Evolutionary conservation across 2,888 invertebrate genomes (phyloP).

Genomic region (Chymomyza fuscimana): DNA sequence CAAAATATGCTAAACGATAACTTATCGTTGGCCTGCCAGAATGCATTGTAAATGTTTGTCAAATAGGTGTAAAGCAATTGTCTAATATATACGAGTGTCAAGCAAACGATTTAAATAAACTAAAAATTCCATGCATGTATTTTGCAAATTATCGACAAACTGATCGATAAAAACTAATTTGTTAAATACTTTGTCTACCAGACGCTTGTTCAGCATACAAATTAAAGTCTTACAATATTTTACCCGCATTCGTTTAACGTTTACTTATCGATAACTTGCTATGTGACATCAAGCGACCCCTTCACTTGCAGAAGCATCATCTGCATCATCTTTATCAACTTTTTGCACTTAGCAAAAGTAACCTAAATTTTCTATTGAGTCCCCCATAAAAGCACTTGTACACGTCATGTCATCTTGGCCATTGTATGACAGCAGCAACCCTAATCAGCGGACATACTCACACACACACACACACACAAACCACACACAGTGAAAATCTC

Average conservation of each 20-base stretch:
- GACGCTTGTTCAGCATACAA: too few relatives aligned
- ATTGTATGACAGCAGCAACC: slow-evolving; percentile 62
- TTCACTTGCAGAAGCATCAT: not conserved
- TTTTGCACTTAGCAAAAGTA: slow-evolving; percentile 24
- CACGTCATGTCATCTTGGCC: slow-evolving; percentile 66
- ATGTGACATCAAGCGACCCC: not conserved
- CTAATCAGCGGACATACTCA: slow-evolving; percentile 62
- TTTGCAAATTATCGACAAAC: too few relatives aligned
- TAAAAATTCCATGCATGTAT: too few relatives aligned
- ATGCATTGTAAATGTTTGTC: too few relatives aligned
- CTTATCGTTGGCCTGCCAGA: not conserved
- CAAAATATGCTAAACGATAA: not conserved
- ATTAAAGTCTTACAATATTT: not conserved
- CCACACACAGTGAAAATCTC: too few relatives aligned
- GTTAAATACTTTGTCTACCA: too few relatives aligned
- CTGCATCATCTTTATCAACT: not conserved
- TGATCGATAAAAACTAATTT: too few relatives aligned
- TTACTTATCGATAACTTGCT: not conserved
- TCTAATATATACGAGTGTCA: too few relatives aligned
- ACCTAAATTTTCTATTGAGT: slow-evolving; percentile 40
- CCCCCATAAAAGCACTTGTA: slow-evolving; percentile 53
- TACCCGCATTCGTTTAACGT: not conserved
- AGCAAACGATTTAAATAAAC: too few relatives aligned
- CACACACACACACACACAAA: not conserved
- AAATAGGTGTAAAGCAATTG: too few relatives aligned